phyloP scores from a whole-genome alignment of 1,140 invertebrate genomes.

The Tyrophagus putrescentiae region DNA sequence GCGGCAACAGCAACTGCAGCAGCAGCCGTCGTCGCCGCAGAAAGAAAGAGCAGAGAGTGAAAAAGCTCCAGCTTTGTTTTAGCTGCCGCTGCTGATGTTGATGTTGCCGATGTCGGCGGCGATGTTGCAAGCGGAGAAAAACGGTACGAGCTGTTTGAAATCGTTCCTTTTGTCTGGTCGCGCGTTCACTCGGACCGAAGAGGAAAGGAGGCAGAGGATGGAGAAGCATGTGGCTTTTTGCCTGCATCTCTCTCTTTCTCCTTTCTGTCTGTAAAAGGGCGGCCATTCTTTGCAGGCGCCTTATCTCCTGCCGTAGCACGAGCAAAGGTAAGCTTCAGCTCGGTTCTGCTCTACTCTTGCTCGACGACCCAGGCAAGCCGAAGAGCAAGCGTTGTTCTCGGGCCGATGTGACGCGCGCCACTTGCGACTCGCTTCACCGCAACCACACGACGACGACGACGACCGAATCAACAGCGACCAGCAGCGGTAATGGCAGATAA shows the following conservation, averaged over 20 bases:
- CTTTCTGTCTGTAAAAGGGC: too few relatives aligned
- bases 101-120: too few relatives aligned
- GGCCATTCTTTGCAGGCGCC: constrained; percentile 10
- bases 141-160: too few relatives aligned
- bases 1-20: too few relatives aligned
- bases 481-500: not conserved
- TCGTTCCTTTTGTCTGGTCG: constrained; percentile 13
- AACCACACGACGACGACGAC: not conserved
- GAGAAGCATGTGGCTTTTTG: constrained; percentile 4
- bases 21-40: too few relatives aligned
- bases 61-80: constrained; percentile 8
- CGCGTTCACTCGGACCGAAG: not conserved
- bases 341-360: too few relatives aligned
- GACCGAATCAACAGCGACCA: too few relatives aligned
- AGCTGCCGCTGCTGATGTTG: too few relatives aligned
- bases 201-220: not conserved
- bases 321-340: not conserved
- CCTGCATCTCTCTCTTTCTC: not conserved
- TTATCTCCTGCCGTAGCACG: not conserved
- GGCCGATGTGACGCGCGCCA: not conserved
- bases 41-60: too few relatives aligned
- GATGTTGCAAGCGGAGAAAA: too few relatives aligned
- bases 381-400: not conserved
- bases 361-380: not conserved
- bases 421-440: not conserved